A percentile compares a stretch with the other conserved stretches of the same genome.
Evolutionary conservation across 2,113 vertebrate genomes (phyloP).

Genomic region (Aviceda subcristata): DNA sequence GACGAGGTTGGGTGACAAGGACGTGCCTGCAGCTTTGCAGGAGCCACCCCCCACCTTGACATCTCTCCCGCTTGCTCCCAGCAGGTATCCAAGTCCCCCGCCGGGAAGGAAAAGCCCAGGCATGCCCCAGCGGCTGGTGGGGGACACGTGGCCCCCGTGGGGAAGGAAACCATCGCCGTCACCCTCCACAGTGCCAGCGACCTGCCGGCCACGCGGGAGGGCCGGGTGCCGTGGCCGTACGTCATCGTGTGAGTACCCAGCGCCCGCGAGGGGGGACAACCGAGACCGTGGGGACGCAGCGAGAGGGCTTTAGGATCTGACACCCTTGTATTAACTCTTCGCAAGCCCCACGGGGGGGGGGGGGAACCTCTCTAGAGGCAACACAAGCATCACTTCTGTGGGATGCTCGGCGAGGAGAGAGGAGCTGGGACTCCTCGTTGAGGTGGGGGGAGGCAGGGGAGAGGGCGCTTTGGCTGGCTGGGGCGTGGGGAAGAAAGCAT

Average conservation of each 20-base stretch:
- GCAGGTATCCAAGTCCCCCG: constrained; percentile 38
- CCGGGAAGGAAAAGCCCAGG: not conserved
- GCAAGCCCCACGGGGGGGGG: not conserved
- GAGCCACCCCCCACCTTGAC: not conserved
- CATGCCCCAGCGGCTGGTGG: not conserved
- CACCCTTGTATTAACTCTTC: not conserved
- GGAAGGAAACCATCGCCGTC: constrained; percentile 47
- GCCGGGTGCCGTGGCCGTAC: constrained; percentile 17
- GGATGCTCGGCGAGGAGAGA: rapidly evolving
- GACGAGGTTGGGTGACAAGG: not conserved
- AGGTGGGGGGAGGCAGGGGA: not conserved
- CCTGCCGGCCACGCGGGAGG: constrained; percentile 11
- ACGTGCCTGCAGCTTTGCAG: not conserved
- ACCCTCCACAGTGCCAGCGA: constrained; percentile 65
- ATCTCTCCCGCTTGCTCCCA: not conserved
- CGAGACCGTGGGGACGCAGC: rapidly evolving
- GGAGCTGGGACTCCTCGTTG: rapidly evolving
- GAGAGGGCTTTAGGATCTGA: not conserved
- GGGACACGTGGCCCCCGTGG: constrained; percentile 51
- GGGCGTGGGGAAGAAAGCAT: not conserved
- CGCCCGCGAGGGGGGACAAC: rapidly evolving
- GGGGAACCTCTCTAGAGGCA: too few species aligned
- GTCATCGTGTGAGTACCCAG: constrained; percentile 55
- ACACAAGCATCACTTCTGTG: rapidly evolving
- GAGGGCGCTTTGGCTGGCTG: rapidly evolving